phyloP scores from a whole-genome alignment of 1,140 invertebrate genomes.

The Anagrus nilaparvatae region DNA sequence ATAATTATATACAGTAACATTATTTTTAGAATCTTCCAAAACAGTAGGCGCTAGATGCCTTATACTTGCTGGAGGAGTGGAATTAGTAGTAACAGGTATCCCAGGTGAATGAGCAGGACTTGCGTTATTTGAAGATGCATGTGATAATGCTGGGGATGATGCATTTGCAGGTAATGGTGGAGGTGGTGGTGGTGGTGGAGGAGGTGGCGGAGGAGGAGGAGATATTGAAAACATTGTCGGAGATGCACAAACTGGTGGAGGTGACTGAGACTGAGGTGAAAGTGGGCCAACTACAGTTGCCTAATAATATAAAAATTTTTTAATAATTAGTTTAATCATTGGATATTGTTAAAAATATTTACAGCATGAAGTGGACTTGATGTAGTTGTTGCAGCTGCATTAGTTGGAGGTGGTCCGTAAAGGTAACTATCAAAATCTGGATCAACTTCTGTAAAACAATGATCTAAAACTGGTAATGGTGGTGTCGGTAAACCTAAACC shows the following conservation, averaged over 20 bases:
- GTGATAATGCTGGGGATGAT: conserved; percentile 4
- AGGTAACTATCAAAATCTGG: conserved; percentile 61
- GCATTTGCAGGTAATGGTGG: conserved; percentile 20
- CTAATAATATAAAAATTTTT: too few species aligned
- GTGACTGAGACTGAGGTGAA: conserved; percentile 17
- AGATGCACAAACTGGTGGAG: conserved; percentile 27
- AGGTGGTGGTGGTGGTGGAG: conserved; percentile 26
- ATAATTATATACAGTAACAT: conserved; percentile 20
- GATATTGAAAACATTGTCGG: conserved; percentile 19
- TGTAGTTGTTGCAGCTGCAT: not conserved
- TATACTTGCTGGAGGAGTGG: conserved; percentile 16
- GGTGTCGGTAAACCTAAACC: conserved; percentile 62
- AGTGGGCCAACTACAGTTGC: conserved; percentile 1
- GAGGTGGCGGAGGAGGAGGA: conserved; percentile 24
- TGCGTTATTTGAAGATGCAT: conserved; percentile 17
- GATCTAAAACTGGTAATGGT: conserved; percentile 53
- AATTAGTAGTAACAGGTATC: conserved; percentile 14
- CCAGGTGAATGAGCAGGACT: conserved; percentile 19
- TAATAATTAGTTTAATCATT: not conserved
- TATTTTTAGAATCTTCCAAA: conserved; percentile 11
- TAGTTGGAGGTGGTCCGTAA: conserved; percentile 38
- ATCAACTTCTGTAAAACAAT: conserved; percentile 75
- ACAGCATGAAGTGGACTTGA: not conserved
- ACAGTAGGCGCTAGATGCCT: conserved; percentile 13
- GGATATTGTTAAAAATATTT: not conserved